These are phyloP conservation scores for Eulacestoma nigropectus DNA, from an alignment of 2,113 vertebrate species.

Conservation along the genomic window DNA sequence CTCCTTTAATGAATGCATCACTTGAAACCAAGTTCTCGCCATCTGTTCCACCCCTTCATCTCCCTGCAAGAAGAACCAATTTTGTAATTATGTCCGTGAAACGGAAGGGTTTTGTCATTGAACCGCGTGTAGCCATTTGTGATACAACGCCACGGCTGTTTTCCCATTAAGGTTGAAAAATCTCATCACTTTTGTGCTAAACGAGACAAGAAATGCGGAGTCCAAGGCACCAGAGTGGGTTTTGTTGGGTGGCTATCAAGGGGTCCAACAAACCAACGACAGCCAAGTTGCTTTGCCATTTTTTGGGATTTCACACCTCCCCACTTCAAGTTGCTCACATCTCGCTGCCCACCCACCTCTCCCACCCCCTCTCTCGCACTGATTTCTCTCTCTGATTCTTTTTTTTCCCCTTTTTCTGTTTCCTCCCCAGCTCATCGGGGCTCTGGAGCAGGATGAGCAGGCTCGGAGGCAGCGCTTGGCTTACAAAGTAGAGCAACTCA, in stretches of 20 bases:
- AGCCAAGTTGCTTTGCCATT: neutral
- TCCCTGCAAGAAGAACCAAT: neutral
- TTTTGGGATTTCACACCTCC: neutral
- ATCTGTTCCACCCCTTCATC: slow-evolving; percentile 60
- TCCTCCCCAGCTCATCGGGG: slow-evolving; percentile 83
- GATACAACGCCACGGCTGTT: neutral
- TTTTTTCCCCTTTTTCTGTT: neutral
- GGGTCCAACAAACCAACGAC: fast-evolving
- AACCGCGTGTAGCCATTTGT: slow-evolving; percentile 2
- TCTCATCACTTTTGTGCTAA: neutral
- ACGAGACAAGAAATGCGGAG: neutral
- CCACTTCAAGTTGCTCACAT: neutral
- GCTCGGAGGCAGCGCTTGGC: slow-evolving; percentile 89
- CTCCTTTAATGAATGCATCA: slow-evolving; percentile 54
- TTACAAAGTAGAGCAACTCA: slow-evolving; percentile 96
- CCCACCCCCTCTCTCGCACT: neutral
- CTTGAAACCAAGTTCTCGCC: slow-evolving; percentile 47
- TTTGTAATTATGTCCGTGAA: slow-evolving; percentile 46
- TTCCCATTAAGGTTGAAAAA: neutral
- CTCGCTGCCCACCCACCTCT: neutral
- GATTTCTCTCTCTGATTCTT: neutral
- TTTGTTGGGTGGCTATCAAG: neutral
- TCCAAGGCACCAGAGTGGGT: neutral
- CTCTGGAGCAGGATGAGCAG: slow-evolving; percentile 93
- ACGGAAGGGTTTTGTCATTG: slow-evolving; percentile 43